Evolutionary conservation across 2,113 vertebrate genomes (phyloP), one percentile per base, ranked within the genome.

Genomic region (Spea multiplicata): DNA sequence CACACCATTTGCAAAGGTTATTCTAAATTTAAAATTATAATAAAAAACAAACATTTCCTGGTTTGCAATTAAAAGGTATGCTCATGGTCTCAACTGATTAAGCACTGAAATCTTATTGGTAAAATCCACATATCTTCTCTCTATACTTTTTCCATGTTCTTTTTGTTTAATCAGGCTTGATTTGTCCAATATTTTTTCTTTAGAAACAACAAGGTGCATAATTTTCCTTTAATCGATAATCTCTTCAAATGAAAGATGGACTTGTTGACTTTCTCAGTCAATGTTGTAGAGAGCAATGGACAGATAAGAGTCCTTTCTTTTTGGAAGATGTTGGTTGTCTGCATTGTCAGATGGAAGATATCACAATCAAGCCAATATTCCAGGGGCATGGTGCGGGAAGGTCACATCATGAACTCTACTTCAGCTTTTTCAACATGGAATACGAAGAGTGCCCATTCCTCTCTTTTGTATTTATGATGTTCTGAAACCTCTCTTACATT

Each of bases 1-100:
- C 44, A 49, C 44, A 62, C 67, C 61, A 73, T 74, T 30, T 74
- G 68, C 44, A 74, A 46, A 48, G 45, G 49, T 80, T 46, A 10
- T 74, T 74, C 62, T 80, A 12, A 44, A 66, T 57, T 80, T 61
- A 52, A 48, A 62, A 80, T 3, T 66, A 73, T 50, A 71, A 72
- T 30, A 0, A 9, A 48, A 73, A 55, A 66, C 50, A 59, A 49
- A 16, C 44, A 50, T 64, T 74, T 53, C 62, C 64, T 49, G 74
- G 14, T 57, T 73, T 73, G 16, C 16, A 16, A 50, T 53, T 75
- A 52, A 17, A 80, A 55, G 3, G 53, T 73, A 44, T 66, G 46
- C 30, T 53, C 69, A 73, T 46, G 61, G 44, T 73, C 49, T 80
- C 17, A 64, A 55, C 49, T 66, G 66, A 61, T 48, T 62, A 68